phyloP scores from a whole-genome alignment of 1,140 invertebrate species.

The Microplitis mediator region DNA sequence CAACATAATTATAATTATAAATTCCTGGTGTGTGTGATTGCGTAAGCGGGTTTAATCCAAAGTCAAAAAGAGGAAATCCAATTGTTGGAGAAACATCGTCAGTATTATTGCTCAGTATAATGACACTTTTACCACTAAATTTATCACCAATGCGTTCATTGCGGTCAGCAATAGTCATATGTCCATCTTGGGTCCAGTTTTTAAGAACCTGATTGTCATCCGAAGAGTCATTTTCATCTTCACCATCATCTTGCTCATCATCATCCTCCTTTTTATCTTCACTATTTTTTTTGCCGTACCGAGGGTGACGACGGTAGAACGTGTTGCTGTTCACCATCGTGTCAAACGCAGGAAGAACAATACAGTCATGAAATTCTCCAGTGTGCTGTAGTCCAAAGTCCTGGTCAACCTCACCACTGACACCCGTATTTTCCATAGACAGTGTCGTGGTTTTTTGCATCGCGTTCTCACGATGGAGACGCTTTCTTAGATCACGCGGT shows the following conservation, averaged over 20 bases:
- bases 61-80: too few species aligned
- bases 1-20: too few species aligned
- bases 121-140: neutral
- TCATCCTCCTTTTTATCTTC: neutral
- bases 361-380: conserved; percentile 56
- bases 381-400: conserved; percentile 45
- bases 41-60: too few species aligned
- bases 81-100: too few species aligned
- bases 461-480: conserved; percentile 40
- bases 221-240: neutral
- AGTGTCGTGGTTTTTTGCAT: conserved; percentile 39
- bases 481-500: conserved; percentile 30
- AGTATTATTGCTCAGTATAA: neutral
- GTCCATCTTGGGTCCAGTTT: neutral
- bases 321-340: neutral
- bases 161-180: neutral
- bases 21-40: too few species aligned
- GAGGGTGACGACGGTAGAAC: neutral
- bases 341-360: conserved; percentile 47
- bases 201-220: neutral
- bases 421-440: conserved; percentile 23
- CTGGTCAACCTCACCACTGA: conserved; percentile 31
- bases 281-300: neutral
- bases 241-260: neutral
- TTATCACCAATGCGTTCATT: neutral